Evolutionary conservation across 2,888 invertebrate species (phyloP).

Genomic region (Cactoblastis cactorum): DNA sequence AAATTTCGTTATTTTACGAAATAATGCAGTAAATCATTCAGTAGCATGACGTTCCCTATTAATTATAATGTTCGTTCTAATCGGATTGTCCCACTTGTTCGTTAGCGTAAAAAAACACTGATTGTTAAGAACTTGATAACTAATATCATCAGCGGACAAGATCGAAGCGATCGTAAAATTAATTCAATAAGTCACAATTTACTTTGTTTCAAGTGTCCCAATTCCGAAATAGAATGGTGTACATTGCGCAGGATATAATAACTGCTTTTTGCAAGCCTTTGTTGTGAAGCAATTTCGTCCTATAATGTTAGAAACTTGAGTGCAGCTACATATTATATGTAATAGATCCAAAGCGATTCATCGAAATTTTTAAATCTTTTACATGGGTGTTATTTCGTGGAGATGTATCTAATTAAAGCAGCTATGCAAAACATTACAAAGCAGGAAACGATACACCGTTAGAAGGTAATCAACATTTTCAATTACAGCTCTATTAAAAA

Average conservation of each 20-base stretch:
- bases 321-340: constrained; percentile 16
- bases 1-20: too few species aligned
- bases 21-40: constrained; percentile 19
- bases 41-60: constrained; percentile 30
- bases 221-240: constrained; percentile 35
- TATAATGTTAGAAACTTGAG: constrained; percentile 18
- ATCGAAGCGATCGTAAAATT: constrained; percentile 5
- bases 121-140: constrained; percentile 29
- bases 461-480: too few species aligned
- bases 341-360: neutral
- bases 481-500: too few species aligned
- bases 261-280: constrained; percentile 37
- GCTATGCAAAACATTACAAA: too few species aligned
- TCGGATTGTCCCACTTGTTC: constrained; percentile 32
- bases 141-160: neutral
- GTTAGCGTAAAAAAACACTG: constrained; percentile 23
- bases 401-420: neutral
- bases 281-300: constrained; percentile 29
- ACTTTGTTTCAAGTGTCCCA: constrained; percentile 27
- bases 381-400: neutral
- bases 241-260: constrained; percentile 36
- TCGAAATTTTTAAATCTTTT: neutral
- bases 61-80: constrained; percentile 23
- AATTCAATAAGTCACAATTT: constrained; percentile 12
- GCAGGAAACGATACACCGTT: too few species aligned